Evolutionary conservation across 2,888 invertebrate genomes (phyloP).

Genomic region (Microctonus aethiopoides): DNA sequence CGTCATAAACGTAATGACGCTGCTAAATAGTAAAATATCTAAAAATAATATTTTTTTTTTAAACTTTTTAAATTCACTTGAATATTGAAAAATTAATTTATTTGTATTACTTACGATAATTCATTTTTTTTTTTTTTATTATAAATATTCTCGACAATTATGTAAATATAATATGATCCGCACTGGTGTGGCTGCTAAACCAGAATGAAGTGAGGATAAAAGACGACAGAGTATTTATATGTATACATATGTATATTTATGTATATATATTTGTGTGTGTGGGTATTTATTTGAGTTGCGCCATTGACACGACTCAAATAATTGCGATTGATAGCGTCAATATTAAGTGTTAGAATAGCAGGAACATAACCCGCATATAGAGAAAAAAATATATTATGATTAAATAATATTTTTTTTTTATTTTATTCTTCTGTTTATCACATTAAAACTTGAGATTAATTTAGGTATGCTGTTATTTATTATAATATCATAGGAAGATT

Average conservation of each 20-base stretch:
- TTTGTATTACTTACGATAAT: constrained; percentile 11
- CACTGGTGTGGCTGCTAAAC: not conserved
- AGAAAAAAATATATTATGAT: no score
- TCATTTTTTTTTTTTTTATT: not conserved
- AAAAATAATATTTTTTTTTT: no score
- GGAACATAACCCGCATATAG: no score
- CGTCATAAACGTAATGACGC: not conserved
- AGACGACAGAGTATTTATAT: no score
- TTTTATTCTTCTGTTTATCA: no score
- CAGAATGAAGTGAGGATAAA: not conserved
- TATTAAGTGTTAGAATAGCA: not conserved
- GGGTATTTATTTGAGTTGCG: not conserved
- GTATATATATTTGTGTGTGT: not conserved
- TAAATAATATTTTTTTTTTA: no score
- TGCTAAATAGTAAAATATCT: not conserved
- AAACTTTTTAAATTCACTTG: no score
- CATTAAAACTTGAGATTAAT: not conserved
- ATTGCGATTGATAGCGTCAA: not conserved
- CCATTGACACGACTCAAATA: not conserved
- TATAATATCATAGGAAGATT: not conserved
- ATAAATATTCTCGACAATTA: not conserved
- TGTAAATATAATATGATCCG: not conserved
- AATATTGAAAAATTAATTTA: no score
- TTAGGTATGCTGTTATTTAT: not conserved
- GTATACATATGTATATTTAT: no score